Base-by-base conservation (phyloP, 2,888 invertebrate species). In the Dicyrtomina minuta region DNA sequence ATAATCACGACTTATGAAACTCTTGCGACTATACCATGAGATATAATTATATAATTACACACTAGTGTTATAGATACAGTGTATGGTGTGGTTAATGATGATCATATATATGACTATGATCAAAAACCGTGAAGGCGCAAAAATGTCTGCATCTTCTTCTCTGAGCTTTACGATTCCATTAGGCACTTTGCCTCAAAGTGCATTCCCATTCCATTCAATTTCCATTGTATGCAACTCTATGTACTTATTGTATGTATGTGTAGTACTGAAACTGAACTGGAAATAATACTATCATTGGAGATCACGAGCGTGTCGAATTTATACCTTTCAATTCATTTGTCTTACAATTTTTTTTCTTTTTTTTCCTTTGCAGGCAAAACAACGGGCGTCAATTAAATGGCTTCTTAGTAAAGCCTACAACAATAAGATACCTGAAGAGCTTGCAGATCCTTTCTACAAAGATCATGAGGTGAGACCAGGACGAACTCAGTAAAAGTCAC, bases 361-460 rank as follows among this genome's bases (percentile, higher is more conserved):
- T 76, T 80, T 79, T 81, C 83, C 83, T 81, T 90, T 90, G 24
- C 88, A 96, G 96, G 95, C 96, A 80, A 94, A 95, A 85, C 93
- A 96, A 84, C 88, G 92, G 84, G 93, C 95, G 81, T 94, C 95
- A 80, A 89, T 96, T 81, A 92, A 94, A 87, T 97, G 96, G 96
- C 89, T 97, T 80, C 86, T 96, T 79, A 91, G 93, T 80, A 96
- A 96, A 87, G 94, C 96, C 75, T 96, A 92, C 87, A 93, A 95
- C 86, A 93, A 94, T 86, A 81, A 89, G 85, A 92, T 90, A 83
- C 96, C 96, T 79, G 90, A 92, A 81, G 94, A 96, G 83, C 87
- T 96, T 77, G 88, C 88, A 82, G 95, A 96, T 83, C 96, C 96
- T 72, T 96, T 95, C 84, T 96, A 96, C 84, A 88, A 91, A 81